Evolutionary conservation across 2,888 invertebrate genomes (phyloP).

Genomic region (Amphiduros pacificus): DNA sequence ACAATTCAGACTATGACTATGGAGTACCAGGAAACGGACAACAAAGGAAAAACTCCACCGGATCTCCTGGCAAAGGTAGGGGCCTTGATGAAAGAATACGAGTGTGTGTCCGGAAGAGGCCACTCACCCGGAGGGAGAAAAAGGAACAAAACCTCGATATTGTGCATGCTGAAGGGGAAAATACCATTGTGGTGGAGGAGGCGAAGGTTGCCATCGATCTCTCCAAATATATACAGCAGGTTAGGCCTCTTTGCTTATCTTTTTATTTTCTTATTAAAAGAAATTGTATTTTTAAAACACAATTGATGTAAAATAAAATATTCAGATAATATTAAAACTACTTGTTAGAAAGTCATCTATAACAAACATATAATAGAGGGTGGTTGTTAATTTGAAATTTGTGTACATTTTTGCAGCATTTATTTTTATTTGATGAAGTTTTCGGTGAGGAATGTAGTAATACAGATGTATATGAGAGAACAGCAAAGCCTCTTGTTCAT

Average conservation of each 20-base stretch:
- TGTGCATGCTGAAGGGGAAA: constrained; percentile 38
- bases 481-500: constrained; percentile 50
- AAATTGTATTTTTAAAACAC: too few relatives aligned
- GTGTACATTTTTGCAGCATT: constrained; percentile 45
- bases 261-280: too few relatives aligned
- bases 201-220: constrained; percentile 54
- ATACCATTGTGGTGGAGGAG: constrained; percentile 49
- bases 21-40: constrained; percentile 41
- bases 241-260: too few relatives aligned
- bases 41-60: constrained; percentile 9
- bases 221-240: constrained; percentile 53
- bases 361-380: not conserved
- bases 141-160: constrained; percentile 47
- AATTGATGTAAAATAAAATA: too few relatives aligned
- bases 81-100: constrained; percentile 37
- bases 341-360: too few relatives aligned
- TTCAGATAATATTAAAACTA: too few relatives aligned
- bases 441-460: constrained; percentile 51
- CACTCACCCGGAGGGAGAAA: constrained; percentile 44
- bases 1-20: constrained; percentile 51
- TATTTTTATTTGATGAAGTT: constrained; percentile 57
- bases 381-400: not conserved
- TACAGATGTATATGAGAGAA: constrained; percentile 52
- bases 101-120: constrained; percentile 56
- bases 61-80: constrained; percentile 8